phyloP scores from a whole-genome alignment of 2,797 vertebrate genomes.

The Gymnoscopelus microlampas region DNA sequence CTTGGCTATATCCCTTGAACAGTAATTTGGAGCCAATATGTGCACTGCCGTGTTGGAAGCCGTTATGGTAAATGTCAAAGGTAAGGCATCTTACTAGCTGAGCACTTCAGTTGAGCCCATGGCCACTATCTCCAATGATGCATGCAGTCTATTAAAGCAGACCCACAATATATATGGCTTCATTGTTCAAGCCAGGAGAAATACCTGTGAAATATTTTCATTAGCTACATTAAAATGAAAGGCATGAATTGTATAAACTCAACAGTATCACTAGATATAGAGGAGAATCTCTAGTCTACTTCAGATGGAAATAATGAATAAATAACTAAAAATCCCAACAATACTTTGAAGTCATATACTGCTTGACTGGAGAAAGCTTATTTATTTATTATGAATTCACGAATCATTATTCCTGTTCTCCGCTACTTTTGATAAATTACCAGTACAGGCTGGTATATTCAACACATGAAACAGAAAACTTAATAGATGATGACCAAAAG shows the following conservation, averaged over 20 bases:
- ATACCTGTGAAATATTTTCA: conserved; percentile 36
- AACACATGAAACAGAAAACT: too few species aligned
- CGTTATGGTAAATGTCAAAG: conserved; percentile 63
- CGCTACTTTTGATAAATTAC: background rate
- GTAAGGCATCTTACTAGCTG: conserved; percentile 37
- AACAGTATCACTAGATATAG: too few species aligned
- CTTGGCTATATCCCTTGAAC: conserved; percentile 26
- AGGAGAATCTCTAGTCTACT: too few species aligned
- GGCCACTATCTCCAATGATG: conserved; percentile 46
- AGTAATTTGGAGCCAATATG: conserved; percentile 42
- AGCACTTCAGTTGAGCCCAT: conserved; percentile 36
- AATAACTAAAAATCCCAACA: too few species aligned
- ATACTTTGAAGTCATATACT: too few species aligned
- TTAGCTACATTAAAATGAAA: conserved; percentile 8
- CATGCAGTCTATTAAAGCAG: conserved; percentile 59
- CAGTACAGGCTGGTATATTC: too few species aligned
- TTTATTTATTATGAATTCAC: conserved; percentile 1
- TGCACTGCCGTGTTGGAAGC: conserved; percentile 24
- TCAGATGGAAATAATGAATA: too few species aligned
- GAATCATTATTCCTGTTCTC: background rate
- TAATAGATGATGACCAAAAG: too few species aligned
- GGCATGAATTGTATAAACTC: conserved; percentile 6
- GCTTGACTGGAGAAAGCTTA: background rate
- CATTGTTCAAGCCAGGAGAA: conserved; percentile 30
- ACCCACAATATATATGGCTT: conserved; percentile 27